Conservation (phyloP, 2,888 invertebrate species). For the Erebia ligea region DNA sequence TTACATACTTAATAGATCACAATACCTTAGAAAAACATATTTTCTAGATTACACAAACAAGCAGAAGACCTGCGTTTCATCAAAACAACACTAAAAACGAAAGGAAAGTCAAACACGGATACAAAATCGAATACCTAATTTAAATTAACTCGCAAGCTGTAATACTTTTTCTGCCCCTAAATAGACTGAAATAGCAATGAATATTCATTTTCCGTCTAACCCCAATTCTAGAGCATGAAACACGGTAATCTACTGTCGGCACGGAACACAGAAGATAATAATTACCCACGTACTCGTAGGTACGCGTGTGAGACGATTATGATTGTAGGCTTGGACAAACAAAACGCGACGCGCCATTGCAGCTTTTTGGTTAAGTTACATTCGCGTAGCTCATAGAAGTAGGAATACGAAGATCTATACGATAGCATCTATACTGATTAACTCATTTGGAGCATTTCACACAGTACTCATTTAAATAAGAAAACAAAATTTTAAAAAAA, state of each 20-base stretch:
- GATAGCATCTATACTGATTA: too few relatives aligned
- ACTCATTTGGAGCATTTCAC: too few relatives aligned
- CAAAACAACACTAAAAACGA: background rate
- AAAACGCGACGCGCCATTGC: background rate
- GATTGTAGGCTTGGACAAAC: background rate
- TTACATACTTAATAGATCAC: too few relatives aligned
- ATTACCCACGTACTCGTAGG: constrained; percentile 13
- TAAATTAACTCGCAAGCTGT: background rate
- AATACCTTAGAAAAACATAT: background rate
- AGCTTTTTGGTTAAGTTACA: background rate
- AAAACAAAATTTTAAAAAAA: too few relatives aligned
- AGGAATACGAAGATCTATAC: too few relatives aligned
- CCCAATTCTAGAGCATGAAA: constrained; percentile 28
- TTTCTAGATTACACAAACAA: background rate
- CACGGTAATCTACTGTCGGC: constrained; percentile 28
- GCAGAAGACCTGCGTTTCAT: background rate
- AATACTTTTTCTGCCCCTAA: constrained; percentile 20
- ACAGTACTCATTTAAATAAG: too few relatives aligned
- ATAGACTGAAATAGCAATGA: constrained; percentile 25
- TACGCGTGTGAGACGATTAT: constrained; percentile 29
- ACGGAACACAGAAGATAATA: constrained; percentile 30
- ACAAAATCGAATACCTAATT: constrained; percentile 6
- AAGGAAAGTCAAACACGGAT: constrained; percentile 13
- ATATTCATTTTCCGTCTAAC: constrained; percentile 36
- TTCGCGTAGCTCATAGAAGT: too few relatives aligned